Percentiles rank a stretch among this genome's conserved stretches.
These are phyloP conservation scores for Arge pagana DNA, from an alignment of 2,888 invertebrate genomes.

Conservation along the genomic window DNA sequence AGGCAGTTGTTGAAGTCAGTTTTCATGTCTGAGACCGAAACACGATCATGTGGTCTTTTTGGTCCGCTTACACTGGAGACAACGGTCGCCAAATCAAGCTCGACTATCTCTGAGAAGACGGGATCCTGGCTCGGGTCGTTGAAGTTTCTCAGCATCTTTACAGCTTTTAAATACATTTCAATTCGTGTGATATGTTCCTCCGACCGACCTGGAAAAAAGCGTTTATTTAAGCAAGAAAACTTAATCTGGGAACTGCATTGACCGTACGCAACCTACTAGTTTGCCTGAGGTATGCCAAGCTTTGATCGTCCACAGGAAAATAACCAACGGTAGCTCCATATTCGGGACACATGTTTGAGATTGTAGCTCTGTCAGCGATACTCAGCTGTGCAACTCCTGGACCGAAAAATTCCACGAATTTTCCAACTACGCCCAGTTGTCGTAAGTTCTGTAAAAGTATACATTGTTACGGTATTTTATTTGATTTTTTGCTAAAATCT, in stretches of 20 bases:
- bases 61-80: constrained; percentile 96
- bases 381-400: constrained; percentile 88
- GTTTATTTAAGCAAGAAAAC: constrained; percentile 21
- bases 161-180: constrained; percentile 79
- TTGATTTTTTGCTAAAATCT: constrained; percentile 20
- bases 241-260: neutral
- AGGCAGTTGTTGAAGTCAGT: constrained; percentile 85
- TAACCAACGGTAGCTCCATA: constrained; percentile 97
- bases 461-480: constrained; percentile 11
- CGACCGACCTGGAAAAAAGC: constrained; percentile 70
- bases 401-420: constrained; percentile 99
- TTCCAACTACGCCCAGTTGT: constrained; percentile 94
- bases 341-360: constrained; percentile 98
- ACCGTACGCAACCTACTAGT: constrained; percentile 67
- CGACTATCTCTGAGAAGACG: constrained; percentile 80
- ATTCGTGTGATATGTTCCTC: constrained; percentile 77
- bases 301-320: constrained; percentile 86
- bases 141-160: constrained; percentile 85
- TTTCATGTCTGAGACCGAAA: constrained; percentile 89
- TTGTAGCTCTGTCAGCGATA: constrained; percentile 96
- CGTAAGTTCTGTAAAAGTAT: constrained; percentile 72
- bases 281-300: constrained; percentile 82
- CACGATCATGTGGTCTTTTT: constrained; percentile 95
- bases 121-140: constrained; percentile 78
- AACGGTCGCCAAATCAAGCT: constrained; percentile 84